Evolutionary conservation across 37 sponge, comb jelly and placozoan species (phyloP), one percentile per base, ranked within the genome.

Genomic region (Spongilla lacustris): DNA sequence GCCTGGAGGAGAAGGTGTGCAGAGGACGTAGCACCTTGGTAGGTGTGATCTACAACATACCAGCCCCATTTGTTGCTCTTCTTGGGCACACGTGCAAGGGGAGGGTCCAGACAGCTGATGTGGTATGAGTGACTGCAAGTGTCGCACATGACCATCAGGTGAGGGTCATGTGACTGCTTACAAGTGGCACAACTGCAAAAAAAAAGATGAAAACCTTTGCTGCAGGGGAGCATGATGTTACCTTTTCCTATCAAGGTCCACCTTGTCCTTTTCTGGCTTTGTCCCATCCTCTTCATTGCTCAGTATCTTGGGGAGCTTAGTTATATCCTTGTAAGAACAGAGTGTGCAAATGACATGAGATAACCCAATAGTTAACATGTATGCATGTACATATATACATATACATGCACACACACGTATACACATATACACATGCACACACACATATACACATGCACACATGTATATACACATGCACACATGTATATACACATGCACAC

Each of bases 101-200:
- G 97, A 66, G 97, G 97, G 73, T 92, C 91, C 27, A 96, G 81
- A 38, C 97, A 96, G 72, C 46, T 25, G 32, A 96, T 92, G 76
- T 96, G 97, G 81, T 96, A 96, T 36, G 50, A 58, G 24, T 67
- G 36, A n/a, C 83, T 22, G 81, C 97, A 96, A 0, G 88, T 87
- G 70, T 96, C 95, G 70, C 97, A 96, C 68, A 77, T 29, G 6
- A 84, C 86, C 89, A 96, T 81, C 66, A 92, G 81, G 73, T 96
- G 90, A 10, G 31, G 11, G 29, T 88, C 88, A 36, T 68, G 27
- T 33, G 75, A 36, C 38, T 69, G 31, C 21, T 79, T n/a, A 85
- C 96, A 96, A 33, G 89, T 75, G 38, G 36, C 68, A 78, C 95
- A 95, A n/a, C 83, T 92, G 28, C 33, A 23, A 23, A 37, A 9